Evolutionary conservation across 1,140 invertebrate genomes (phyloP), one percentile per base, ranked within the genome.

Genomic region (Stenopsyche tienmushanensis): DNA sequence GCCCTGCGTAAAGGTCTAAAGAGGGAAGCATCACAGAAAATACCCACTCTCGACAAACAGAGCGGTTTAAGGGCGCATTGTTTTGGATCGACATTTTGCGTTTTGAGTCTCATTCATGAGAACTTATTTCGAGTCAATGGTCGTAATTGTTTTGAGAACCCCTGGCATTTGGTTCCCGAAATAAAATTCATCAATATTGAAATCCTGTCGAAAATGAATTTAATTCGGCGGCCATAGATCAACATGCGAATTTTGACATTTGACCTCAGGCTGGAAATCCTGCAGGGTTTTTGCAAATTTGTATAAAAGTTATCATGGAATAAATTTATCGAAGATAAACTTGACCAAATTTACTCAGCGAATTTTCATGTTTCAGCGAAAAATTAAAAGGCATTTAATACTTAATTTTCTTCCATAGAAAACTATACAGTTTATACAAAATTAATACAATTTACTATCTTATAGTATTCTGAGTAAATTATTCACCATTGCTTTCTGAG

Each of bases 271-370:
- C n/a, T n/a, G n/a, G n/a, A n/a, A n/a, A n/a, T n/a, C n/a, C n/a
- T n/a, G n/a, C n/a, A n/a, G n/a, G n/a, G n/a, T 2, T 57, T 23
- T 18, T 42, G 7, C 1, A 42, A 41, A 29, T 42, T n/a, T n/a
- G n/a, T 42, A 5, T 42, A 42, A 39, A 57, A 57, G 54, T 57
- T 57, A 57, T 57, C 54, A 34, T 21, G 41, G 21, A 17, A 15
- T n/a, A 42, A 57, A 57, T 9, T 57, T 57, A 13, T 24, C 18
- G 18, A 57, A 57, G 53, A 55, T 41, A 55, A 55, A 55, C 53
- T 39, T 29, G 17, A 17, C 53, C 1, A 41, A 39, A 20, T 42
- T 53, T 53, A 57, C 5, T 42, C 47, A 21, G 39, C 13, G 26
- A 49, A 24, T 15, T 3, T 54, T 54, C 52, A 17, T 54, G 39